Percentiles rank a stretch among this genome's conserved stretches.
Evolutionary conservation across 2,113 vertebrate genomes (phyloP).

Genomic region (Misgurnus mizolepis): DNA sequence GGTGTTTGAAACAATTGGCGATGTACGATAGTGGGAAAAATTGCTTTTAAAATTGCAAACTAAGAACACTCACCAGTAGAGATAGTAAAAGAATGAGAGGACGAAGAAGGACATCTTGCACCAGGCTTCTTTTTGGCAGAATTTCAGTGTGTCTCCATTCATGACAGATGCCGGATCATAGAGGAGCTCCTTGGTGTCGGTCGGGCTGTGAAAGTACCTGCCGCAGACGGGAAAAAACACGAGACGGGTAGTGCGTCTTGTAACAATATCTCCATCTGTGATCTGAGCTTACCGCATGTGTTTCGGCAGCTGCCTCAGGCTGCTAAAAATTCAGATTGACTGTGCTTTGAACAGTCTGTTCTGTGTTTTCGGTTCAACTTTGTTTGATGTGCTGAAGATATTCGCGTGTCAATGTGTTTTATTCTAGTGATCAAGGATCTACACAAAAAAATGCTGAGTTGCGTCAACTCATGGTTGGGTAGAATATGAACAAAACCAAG

Average conservation of each 20-base stretch:
- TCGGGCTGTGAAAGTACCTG: conserved; percentile 97
- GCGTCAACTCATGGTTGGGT: too few relatives aligned
- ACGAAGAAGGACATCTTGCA: conserved; percentile 98
- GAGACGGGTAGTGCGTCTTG: conserved; percentile 65
- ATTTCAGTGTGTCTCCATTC: conserved; percentile 93
- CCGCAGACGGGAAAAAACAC: conserved; percentile 70
- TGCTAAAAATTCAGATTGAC: neutral
- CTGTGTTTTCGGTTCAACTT: too few relatives aligned
- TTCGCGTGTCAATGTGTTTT: too few relatives aligned
- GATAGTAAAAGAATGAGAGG: conserved; percentile 99
- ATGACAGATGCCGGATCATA: conserved; percentile 95
- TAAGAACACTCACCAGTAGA: conserved; percentile 88
- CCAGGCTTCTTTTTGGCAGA: conserved; percentile 98
- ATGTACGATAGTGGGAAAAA: too few relatives aligned
- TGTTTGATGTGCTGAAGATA: too few relatives aligned
- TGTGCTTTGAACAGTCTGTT: too few relatives aligned
- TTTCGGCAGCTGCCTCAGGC: neutral
- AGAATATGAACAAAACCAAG: too few relatives aligned
- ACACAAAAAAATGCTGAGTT: too few relatives aligned
- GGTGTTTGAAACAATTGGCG: too few relatives aligned
- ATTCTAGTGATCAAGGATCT: too few relatives aligned
- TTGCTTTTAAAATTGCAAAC: too few relatives aligned
- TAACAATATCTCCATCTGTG: neutral
- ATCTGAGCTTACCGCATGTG: neutral
- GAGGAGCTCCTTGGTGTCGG: conserved; percentile 90